Evolutionary conservation across 2,888 invertebrate genomes (phyloP).

Genomic region (Mystacides longicornis): DNA sequence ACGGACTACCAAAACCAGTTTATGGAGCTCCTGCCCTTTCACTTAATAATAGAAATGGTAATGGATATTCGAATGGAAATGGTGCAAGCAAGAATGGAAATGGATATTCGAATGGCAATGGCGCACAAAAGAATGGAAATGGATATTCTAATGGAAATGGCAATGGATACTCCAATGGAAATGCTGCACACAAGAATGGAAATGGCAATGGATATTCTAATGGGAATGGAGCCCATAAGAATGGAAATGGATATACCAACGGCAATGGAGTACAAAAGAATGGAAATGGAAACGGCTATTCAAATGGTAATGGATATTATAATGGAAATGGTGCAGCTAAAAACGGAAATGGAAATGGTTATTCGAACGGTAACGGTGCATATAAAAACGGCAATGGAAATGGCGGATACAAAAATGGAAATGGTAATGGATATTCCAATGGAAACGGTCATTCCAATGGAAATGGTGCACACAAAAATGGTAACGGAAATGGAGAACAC

Average conservation of each 20-base stretch:
- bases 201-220: slow-evolving; percentile 9
- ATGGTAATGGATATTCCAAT: slow-evolving; percentile 11
- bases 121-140: slow-evolving; percentile 10
- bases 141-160: slow-evolving; percentile 8
- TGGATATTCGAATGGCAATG: slow-evolving; percentile 12
- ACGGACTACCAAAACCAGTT: slow-evolving; percentile 6
- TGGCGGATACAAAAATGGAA: slow-evolving; percentile 9
- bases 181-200: slow-evolving; percentile 12
- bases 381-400: slow-evolving; percentile 16
- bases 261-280: slow-evolving; percentile 7
- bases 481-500: slow-evolving; percentile 5
- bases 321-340: slow-evolving; percentile 17
- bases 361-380: slow-evolving; percentile 7
- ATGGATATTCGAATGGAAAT: slow-evolving; percentile 10
- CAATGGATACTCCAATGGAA: slow-evolving; percentile 7
- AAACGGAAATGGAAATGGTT: slow-evolving; percentile 4
- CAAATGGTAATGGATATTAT: slow-evolving; percentile 7
- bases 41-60: slow-evolving; percentile 6
- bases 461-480: slow-evolving; percentile 7
- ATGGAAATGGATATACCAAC: slow-evolving; percentile 2
- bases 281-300: slow-evolving; percentile 9
- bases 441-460: slow-evolving; percentile 16
- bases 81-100: slow-evolving; percentile 7
- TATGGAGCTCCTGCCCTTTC: slow-evolving; percentile 8
- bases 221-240: slow-evolving; percentile 8